Percentiles rank a stretch among this genome's conserved stretches.
phyloP scores from a whole-genome alignment of 2,113 vertebrate genomes.

The Channa maculata region DNA sequence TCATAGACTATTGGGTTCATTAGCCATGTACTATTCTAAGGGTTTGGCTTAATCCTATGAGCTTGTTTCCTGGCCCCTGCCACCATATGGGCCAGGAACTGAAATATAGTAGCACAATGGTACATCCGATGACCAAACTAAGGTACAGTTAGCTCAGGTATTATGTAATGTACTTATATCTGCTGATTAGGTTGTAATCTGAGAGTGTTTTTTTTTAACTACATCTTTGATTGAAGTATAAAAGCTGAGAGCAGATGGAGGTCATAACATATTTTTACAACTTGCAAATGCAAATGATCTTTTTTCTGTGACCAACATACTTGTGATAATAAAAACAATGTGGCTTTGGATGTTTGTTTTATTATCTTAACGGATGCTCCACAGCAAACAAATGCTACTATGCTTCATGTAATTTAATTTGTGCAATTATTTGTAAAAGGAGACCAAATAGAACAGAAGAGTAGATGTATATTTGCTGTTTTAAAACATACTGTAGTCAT shows the following conservation, averaged over 20 bases:
- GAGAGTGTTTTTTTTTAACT: slow-evolving; percentile 24
- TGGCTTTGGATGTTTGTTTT: too few relatives aligned
- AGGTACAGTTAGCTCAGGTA: slow-evolving; percentile 21
- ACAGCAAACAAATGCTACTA: too few relatives aligned
- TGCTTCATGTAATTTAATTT: too few relatives aligned
- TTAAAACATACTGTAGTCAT: too few relatives aligned
- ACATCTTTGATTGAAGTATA: slow-evolving; percentile 10
- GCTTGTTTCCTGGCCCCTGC: slow-evolving; percentile 48
- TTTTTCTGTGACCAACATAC: too few relatives aligned
- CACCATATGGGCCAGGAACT: slow-evolving; percentile 65
- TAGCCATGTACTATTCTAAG: slow-evolving; percentile 62
- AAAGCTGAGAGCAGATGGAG: not conserved
- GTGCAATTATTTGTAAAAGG: too few relatives aligned
- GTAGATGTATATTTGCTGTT: too few relatives aligned
- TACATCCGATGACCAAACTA: slow-evolving; percentile 12
- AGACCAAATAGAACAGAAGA: too few relatives aligned
- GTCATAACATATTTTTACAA: too few relatives aligned
- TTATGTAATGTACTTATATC: slow-evolving; percentile 58
- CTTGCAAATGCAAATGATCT: too few relatives aligned
- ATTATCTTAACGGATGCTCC: too few relatives aligned
- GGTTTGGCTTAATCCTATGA: slow-evolving; percentile 58
- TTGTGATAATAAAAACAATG: too few relatives aligned
- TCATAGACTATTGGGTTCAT: slow-evolving; percentile 64
- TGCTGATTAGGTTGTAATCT: slow-evolving; percentile 32
- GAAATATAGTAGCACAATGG: slow-evolving; percentile 21